A percentile compares a stretch with the other conserved stretches of the same genome.
These are phyloP conservation scores for Physeter macrocephalus DNA, from an alignment of 2,113 vertebrate species.

Conservation along the genomic window DNA sequence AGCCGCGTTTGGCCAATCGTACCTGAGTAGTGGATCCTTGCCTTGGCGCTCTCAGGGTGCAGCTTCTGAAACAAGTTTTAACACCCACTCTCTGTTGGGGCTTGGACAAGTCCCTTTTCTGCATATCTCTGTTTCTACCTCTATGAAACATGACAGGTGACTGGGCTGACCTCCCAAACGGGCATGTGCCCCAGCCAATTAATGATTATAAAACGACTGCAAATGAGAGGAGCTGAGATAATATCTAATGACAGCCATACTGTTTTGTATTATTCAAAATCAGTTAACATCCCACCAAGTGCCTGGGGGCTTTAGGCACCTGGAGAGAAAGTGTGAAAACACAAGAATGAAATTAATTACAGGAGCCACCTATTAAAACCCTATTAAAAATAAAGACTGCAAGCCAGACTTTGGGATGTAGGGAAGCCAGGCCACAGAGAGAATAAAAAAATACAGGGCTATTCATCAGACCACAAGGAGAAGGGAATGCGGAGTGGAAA, in stretches of 20 bases:
- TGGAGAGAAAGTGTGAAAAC: conserved; percentile 52
- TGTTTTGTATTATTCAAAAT: conserved; percentile 17
- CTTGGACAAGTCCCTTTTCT: neutral
- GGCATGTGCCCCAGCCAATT: conserved; percentile 34
- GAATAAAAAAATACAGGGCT: neutral
- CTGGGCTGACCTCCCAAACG: neutral
- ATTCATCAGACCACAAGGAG: neutral
- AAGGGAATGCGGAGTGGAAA: neutral
- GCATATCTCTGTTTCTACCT: neutral
- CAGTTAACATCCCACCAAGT: conserved; percentile 33
- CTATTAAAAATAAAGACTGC: conserved; percentile 49
- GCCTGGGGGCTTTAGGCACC: conserved; percentile 40
- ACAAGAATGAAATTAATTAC: conserved; percentile 62
- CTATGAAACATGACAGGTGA: conserved; percentile 11
- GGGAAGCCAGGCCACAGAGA: neutral
- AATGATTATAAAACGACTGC: neutral
- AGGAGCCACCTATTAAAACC: conserved; percentile 44
- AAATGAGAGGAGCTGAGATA: neutral
- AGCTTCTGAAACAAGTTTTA: conserved; percentile 42
- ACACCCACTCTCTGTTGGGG: conserved; percentile 7
- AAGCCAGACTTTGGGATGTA: neutral
- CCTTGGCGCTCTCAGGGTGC: neutral
- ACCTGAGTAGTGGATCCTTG: neutral
- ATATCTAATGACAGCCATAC: neutral
- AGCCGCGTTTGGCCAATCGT: neutral